Percentiles rank a stretch among this genome's conserved stretches.
Evolutionary conservation across 2,113 vertebrate genomes (phyloP).

Genomic region (Chitala chitala): DNA sequence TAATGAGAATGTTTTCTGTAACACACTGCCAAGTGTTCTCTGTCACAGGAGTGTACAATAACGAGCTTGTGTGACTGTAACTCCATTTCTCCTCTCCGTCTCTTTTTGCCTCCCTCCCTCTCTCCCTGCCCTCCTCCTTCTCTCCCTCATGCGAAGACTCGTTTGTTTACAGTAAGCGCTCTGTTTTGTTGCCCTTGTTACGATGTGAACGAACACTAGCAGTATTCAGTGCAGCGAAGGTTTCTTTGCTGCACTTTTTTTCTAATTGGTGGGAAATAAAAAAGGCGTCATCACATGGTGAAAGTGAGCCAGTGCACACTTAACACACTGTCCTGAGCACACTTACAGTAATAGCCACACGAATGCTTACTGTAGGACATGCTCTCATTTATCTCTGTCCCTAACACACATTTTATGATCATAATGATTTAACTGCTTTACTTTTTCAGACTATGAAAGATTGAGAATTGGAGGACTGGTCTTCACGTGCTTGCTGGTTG

Average conservation of each 20-base stretch:
- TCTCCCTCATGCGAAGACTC: slow-evolving; percentile 48
- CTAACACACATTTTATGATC: slow-evolving; percentile 3
- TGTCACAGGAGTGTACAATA: not conserved
- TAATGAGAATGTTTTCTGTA: not conserved
- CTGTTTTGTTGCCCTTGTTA: not conserved
- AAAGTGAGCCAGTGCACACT: no score
- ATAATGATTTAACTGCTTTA: not conserved
- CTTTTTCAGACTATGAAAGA: slow-evolving; percentile 58
- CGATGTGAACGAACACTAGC: not conserved
- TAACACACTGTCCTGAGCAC: no score
- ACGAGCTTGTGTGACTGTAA: not conserved
- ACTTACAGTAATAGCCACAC: no score
- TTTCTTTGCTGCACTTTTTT: not conserved
- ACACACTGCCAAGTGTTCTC: not conserved
- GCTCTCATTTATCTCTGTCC: no score
- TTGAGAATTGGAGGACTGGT: slow-evolving; percentile 62
- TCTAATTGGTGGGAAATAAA: not conserved
- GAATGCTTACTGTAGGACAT: not conserved
- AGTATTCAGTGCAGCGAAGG: not conserved
- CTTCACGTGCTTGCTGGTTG: slow-evolving; percentile 46
- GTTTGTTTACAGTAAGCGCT: slow-evolving; percentile 67
- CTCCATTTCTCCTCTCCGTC: slow-evolving; percentile 5
- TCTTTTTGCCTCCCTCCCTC: not conserved
- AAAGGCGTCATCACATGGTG: no score
- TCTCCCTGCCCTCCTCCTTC: no score